Percentiles rank a stretch among this genome's conserved stretches.
Evolutionary conservation across 2,888 invertebrate genomes (phyloP).

Genomic region (Rhorus exstirpatorius): DNA sequence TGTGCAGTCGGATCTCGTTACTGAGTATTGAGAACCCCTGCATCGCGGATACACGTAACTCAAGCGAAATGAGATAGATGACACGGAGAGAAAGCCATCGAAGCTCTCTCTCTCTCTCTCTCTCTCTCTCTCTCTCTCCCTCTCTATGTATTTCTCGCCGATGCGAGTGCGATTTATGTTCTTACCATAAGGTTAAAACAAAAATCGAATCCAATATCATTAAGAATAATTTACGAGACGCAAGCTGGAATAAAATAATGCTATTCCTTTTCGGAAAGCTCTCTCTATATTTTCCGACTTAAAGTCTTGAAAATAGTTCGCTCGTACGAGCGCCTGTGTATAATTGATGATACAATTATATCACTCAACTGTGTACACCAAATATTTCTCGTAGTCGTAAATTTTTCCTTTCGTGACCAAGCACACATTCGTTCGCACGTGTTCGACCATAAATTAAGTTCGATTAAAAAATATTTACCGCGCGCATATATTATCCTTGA

Average conservation of each 20-base stretch:
- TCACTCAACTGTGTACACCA: too few species aligned
- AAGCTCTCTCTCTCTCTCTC: too few species aligned
- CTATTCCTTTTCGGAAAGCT: too few species aligned
- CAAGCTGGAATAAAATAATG: background rate
- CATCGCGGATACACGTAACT: constrained; percentile 51
- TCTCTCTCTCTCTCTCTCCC: too few species aligned
- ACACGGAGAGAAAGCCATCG: constrained; percentile 45
- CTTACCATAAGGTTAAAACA: background rate
- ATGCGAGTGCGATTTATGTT: constrained; percentile 5
- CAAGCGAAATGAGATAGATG: constrained; percentile 47
- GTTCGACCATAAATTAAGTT: background rate
- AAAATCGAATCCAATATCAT: background rate
- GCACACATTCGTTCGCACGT: too few species aligned
- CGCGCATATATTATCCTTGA: background rate
- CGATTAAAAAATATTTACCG: background rate
- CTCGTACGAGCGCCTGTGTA: too few species aligned
- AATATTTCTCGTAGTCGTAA: too few species aligned
- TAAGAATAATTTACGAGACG: background rate
- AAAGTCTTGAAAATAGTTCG: background rate
- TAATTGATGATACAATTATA: too few species aligned
- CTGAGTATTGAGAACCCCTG: constrained; percentile 39
- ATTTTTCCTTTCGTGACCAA: too few species aligned
- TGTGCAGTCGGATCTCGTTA: constrained; percentile 2
- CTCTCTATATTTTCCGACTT: too few species aligned
- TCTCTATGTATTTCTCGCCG: too few species aligned